Evolutionary conservation across 2,888 invertebrate genomes (phyloP), one percentile per base, ranked within the genome.

Genomic region (Lumbricus terrestris): DNA sequence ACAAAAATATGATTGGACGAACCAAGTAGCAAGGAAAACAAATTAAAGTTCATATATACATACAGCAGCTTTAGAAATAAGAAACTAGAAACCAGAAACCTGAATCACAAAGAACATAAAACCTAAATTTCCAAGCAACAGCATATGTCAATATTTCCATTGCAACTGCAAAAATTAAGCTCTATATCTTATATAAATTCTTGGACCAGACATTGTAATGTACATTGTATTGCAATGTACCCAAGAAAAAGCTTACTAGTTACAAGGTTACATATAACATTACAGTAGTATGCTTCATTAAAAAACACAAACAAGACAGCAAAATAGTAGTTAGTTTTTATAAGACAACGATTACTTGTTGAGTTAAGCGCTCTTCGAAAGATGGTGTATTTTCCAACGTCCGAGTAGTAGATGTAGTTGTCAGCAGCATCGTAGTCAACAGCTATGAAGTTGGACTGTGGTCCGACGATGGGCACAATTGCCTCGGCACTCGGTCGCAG

Each of bases 351-450:
- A 54, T 90, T n/a, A 92, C 92, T 92, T 89, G 98, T 91, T 34
- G 93, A 98, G 94, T 98, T 98, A 95, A 98, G 97, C 35, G 92
- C 91, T 38, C 92, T 92, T 92, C 94, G 92, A 91, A 94, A 95
- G 42, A 95, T 94, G 47, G 94, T 94, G 91, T 95, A 94, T 91
- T 95, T 94, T 92, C 98, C 96, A 0, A 99, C 98, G 94, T 99
- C 99, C 0, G 99, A 99, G 95, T 98, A 99, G 95, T 99, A 99
- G 92, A 99, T 98, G 93, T 97, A 97, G 93, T 97, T 97, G 93
- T 97, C 97, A 89, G 93, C 94, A 0, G 98, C 97, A 95, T 99
- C 98, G 94, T 98, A 99, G 94, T 99, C 99, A 82, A 99, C 95
- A 0, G 98, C 99, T 0, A 99, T 98, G 94, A 98, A 98, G 93